These are phyloP conservation scores for Acanthoscelides obtectus DNA, from an alignment of 2,888 invertebrate species.

Conservation along the genomic window DNA sequence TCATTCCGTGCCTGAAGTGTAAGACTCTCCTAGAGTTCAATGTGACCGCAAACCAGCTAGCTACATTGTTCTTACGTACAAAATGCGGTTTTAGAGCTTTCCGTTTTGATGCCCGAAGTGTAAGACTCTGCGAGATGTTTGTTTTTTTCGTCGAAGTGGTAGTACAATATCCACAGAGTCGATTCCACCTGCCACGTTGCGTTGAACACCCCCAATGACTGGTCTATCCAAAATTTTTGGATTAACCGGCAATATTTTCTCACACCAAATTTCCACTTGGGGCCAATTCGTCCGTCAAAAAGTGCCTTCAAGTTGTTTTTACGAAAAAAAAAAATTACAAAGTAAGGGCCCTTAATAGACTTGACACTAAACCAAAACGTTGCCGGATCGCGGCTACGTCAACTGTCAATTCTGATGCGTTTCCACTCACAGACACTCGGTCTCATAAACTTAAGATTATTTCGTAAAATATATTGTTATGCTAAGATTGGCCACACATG, in stretches of 20 bases:
- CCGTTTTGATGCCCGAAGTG: too few relatives aligned
- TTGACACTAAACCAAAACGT: constrained; percentile 61
- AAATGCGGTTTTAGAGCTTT: too few relatives aligned
- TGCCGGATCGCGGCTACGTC: constrained; percentile 42
- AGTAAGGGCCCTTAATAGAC: constrained; percentile 85
- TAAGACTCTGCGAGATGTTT: too few relatives aligned
- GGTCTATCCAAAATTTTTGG: constrained; percentile 26
- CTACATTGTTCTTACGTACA: too few relatives aligned
- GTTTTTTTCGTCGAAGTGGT: not conserved
- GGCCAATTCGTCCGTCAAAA: constrained; percentile 93
- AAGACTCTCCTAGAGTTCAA: too few relatives aligned
- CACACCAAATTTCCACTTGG: constrained; percentile 63
- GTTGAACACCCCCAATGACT: not conserved
- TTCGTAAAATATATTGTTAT: constrained; percentile 52
- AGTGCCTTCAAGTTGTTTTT: constrained; percentile 93
- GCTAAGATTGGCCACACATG: constrained; percentile 45
- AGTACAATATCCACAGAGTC: not conserved
- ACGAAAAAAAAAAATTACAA: constrained; percentile 72
- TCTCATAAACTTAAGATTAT: constrained; percentile 49
- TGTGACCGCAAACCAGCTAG: too few relatives aligned
- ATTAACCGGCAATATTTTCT: constrained; percentile 43
- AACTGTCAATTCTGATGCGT: constrained; percentile 38
- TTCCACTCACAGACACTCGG: constrained; percentile 51
- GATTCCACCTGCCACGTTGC: not conserved
- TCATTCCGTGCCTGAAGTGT: too few relatives aligned